phyloP scores from a whole-genome alignment of 2,113 vertebrate genomes.

The Motacilla alba region DNA sequence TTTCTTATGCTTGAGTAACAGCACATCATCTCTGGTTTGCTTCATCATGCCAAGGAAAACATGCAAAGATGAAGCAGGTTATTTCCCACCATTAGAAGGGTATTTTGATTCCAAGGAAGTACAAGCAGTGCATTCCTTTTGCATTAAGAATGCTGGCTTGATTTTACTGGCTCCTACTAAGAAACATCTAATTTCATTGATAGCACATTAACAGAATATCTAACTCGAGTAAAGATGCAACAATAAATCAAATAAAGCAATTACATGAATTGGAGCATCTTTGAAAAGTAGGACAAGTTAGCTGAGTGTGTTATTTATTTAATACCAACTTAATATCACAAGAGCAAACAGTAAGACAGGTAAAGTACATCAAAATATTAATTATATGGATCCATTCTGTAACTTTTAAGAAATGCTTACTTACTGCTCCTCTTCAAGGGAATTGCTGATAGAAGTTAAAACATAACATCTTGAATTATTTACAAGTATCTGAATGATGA shows the following conservation, averaged over 20 bases:
- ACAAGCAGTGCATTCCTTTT: not conserved
- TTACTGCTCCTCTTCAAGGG: not conserved
- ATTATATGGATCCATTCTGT: conserved; percentile 52
- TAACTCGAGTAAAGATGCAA: not conserved
- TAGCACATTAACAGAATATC: conserved; percentile 13
- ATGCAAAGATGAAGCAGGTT: not conserved
- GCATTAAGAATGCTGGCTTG: conserved; percentile 8
- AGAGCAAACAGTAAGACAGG: conserved; percentile 53
- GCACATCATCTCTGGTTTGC: not conserved
- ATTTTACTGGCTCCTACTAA: not conserved
- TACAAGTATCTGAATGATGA: not conserved
- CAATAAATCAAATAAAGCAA: conserved; percentile 49
- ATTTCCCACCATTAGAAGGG: not conserved
- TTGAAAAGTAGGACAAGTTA: conserved; percentile 44
- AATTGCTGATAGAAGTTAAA: conserved; percentile 23
- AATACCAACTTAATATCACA: conserved; percentile 39
- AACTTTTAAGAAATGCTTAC: not conserved
- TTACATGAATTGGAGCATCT: conserved; percentile 57
- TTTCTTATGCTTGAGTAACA: not conserved
- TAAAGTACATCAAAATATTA: conserved; percentile 63
- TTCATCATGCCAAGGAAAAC: not conserved
- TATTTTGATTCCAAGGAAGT: not conserved
- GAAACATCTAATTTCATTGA: conserved; percentile 47
- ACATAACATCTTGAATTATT: conserved; percentile 39
- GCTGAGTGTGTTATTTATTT: conserved; percentile 51